Evolutionary conservation across 2,797 vertebrate species (phyloP).

Genomic region (Lophotriccus pileatus): DNA sequence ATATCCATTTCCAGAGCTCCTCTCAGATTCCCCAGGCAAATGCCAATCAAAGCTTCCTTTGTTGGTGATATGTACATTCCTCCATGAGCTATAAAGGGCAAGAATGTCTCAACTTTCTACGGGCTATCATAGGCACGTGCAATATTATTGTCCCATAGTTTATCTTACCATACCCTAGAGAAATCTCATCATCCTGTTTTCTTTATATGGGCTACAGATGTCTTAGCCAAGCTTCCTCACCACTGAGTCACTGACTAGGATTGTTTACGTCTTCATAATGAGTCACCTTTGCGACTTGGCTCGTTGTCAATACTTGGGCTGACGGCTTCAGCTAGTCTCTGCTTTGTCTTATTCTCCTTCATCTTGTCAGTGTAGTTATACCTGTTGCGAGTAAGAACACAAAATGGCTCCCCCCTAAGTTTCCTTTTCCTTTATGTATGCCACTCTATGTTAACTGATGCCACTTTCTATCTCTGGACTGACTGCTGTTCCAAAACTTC

Average conservation of each 20-base stretch:
- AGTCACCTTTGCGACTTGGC: slow-evolving; percentile 59
- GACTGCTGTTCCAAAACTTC: background rate
- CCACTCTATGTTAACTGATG: background rate
- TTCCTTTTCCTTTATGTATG: slow-evolving; percentile 24
- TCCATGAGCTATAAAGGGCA: slow-evolving; percentile 56
- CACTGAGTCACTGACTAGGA: slow-evolving; percentile 38
- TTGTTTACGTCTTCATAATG: slow-evolving; percentile 60
- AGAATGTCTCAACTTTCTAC: slow-evolving; percentile 58
- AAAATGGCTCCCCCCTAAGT: slow-evolving; percentile 36
- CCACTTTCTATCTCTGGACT: slow-evolving; percentile 21
- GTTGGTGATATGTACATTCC: slow-evolving; percentile 43
- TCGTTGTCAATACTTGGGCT: slow-evolving; percentile 5
- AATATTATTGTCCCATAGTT: slow-evolving; percentile 70
- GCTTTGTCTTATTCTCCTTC: slow-evolving; percentile 39
- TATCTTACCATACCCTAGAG: slow-evolving; percentile 67
- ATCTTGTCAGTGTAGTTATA: slow-evolving; percentile 37
- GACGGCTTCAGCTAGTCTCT: background rate
- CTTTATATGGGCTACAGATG: slow-evolving; percentile 74
- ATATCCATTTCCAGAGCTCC: slow-evolving; percentile 43
- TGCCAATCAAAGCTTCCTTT: slow-evolving; percentile 61
- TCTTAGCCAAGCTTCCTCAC: slow-evolving; percentile 66
- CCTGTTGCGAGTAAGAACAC: background rate
- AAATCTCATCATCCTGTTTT: slow-evolving; percentile 74
- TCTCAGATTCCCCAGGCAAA: slow-evolving; percentile 52
- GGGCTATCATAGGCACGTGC: slow-evolving; percentile 65